These are phyloP conservation scores for Ia io DNA, from an alignment of 2,113 vertebrate species.

Conservation along the genomic window DNA sequence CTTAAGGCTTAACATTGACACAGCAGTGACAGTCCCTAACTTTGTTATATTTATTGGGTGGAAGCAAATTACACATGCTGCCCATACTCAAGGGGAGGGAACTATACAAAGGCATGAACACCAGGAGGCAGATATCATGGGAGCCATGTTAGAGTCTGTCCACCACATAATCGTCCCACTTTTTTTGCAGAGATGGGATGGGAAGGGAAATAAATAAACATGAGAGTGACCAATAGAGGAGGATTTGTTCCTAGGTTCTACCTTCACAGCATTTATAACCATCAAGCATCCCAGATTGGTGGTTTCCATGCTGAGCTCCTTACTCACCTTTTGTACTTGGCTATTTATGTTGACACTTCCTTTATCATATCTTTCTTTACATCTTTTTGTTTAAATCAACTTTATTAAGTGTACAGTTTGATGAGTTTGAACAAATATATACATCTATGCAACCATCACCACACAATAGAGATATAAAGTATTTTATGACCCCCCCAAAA, in stretches of 20 bases:
- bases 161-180: neutral
- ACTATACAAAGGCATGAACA: neutral
- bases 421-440: constrained; percentile 13
- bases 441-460: neutral
- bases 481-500: neutral
- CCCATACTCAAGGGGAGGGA: neutral
- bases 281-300: neutral
- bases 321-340: neutral
- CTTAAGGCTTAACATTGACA: neutral
- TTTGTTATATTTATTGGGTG: neutral
- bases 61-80: neutral
- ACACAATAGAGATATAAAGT: too few species aligned
- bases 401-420: neutral
- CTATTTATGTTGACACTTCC: neutral
- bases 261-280: neutral
- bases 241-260: neutral
- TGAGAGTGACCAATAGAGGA: neutral
- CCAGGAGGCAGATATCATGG: neutral
- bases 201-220: neutral
- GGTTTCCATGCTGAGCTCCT: neutral
- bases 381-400: neutral
- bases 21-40: too few species aligned
- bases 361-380: neutral
- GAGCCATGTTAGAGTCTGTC: neutral
- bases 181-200: neutral